These are phyloP conservation scores for Drosophila nigricruria DNA, from an alignment of 2,888 invertebrate genomes.

Conservation along the genomic window DNA sequence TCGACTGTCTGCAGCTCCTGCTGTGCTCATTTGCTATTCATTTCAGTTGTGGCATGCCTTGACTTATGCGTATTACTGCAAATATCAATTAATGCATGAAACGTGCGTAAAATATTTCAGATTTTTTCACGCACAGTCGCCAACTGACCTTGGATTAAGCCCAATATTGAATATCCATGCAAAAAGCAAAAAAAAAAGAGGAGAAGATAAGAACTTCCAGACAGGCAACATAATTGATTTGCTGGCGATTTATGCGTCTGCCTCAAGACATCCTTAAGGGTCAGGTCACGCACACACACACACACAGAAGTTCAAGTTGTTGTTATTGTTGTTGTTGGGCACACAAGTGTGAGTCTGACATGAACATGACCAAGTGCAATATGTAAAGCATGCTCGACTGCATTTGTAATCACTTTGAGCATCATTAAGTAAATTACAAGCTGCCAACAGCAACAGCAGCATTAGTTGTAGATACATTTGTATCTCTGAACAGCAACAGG, in stretches of 20 bases:
- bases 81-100: constrained; percentile 80
- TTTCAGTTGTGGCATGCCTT: constrained; percentile 57
- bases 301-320: constrained; percentile 17
- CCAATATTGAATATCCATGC: constrained; percentile 33
- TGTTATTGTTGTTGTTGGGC: constrained; percentile 21
- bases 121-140: constrained; percentile 30
- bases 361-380: constrained; percentile 55
- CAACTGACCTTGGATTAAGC: constrained; percentile 63
- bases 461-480: constrained; percentile 59
- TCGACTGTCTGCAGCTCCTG: constrained; percentile 44
- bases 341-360: constrained; percentile 52
- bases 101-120: constrained; percentile 77
- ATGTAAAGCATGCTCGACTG: constrained; percentile 65
- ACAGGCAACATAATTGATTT: constrained; percentile 73
- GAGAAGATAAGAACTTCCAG: constrained; percentile 58
- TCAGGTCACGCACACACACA: constrained; percentile 44
- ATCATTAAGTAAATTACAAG: constrained; percentile 68
- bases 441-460: constrained; percentile 59
- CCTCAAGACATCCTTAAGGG: constrained; percentile 35
- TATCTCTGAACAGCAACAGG: constrained; percentile 41
- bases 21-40: constrained; percentile 61
- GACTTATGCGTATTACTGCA: constrained; percentile 81
- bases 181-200: not conserved
- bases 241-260: constrained; percentile 71
- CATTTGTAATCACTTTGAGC: constrained; percentile 70